phyloP scores from a whole-genome alignment of 2,888 invertebrate species.

The Drosophila sordidula region DNA sequence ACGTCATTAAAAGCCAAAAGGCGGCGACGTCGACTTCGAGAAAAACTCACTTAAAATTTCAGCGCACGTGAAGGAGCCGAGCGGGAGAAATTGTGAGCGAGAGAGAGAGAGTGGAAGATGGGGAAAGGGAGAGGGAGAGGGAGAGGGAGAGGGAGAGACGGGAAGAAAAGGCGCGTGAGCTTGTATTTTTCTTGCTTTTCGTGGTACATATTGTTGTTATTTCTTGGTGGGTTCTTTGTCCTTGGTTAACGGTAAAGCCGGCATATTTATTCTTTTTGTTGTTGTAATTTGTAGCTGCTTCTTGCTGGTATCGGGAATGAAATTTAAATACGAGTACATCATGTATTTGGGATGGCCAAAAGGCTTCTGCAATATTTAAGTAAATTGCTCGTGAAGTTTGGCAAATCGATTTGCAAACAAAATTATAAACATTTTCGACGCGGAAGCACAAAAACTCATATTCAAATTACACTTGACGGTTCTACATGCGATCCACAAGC shows the following conservation, averaged over 20 bases:
- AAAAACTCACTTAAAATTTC: conserved; percentile 80
- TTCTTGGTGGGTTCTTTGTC: conserved; percentile 32
- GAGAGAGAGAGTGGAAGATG: not conserved
- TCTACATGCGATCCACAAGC: not conserved
- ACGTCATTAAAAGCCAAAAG: conserved; percentile 79
- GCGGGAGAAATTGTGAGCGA: conserved; percentile 13
- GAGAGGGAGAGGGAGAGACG: not conserved
- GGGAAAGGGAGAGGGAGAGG: not conserved
- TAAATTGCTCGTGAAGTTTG: conserved; percentile 47
- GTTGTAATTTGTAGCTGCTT: conserved; percentile 13
- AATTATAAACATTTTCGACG: conserved; percentile 21
- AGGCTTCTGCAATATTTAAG: conserved; percentile 33
- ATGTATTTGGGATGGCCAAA: conserved; percentile 22
- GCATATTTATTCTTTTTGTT: conserved; percentile 38
- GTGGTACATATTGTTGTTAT: conserved; percentile 35
- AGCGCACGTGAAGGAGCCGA: conserved; percentile 65
- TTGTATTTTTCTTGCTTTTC: conserved; percentile 19
- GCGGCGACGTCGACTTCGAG: conserved; percentile 51
- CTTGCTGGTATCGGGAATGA: conserved; percentile 25
- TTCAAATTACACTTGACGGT: conserved; percentile 16
- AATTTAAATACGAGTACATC: conserved; percentile 54
- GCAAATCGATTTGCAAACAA: conserved; percentile 37
- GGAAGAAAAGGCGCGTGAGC: conserved; percentile 22
- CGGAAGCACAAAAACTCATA: conserved; percentile 9
- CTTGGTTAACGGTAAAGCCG: conserved; percentile 49